Conservation (phyloP, 2,113 vertebrate species). For the Anas platyrhynchos region DNA sequence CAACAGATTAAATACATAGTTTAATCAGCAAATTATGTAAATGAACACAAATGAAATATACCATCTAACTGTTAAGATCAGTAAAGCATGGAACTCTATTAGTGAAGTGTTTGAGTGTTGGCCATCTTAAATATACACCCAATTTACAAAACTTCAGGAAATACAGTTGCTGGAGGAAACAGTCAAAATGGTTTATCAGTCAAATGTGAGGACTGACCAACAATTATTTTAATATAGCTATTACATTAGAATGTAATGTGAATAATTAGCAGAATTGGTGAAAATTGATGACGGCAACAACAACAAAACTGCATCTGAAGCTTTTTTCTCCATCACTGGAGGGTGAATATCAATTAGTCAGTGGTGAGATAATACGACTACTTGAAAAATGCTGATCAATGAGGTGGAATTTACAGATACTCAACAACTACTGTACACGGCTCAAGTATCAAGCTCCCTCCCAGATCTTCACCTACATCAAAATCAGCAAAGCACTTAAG, state of each 20-base stretch:
- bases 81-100: constrained; percentile 63
- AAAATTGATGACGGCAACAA: neutral
- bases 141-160: constrained; percentile 34
- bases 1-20: constrained; percentile 68
- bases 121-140: constrained; percentile 4
- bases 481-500: constrained; percentile 18
- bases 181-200: neutral
- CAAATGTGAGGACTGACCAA: neutral
- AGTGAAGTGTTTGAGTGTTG: constrained; percentile 41
- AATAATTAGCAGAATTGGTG: neutral
- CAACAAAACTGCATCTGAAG: neutral
- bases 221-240: neutral
- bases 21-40: constrained; percentile 77
- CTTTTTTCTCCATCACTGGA: constrained; percentile 15
- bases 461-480: neutral
- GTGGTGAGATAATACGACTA: neutral
- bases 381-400: constrained; percentile 39
- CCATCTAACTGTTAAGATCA: constrained; percentile 60
- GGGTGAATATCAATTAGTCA: constrained; percentile 44
- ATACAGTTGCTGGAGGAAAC: neutral
- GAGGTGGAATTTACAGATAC: neutral
- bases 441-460: neutral
- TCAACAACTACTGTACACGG: neutral
- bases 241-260: neutral
- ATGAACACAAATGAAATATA: constrained; percentile 72